Percentiles rank a stretch among this genome's conserved stretches.
phyloP scores from a whole-genome alignment of 2,888 invertebrate genomes.

The Perizoma flavofasciatum region DNA sequence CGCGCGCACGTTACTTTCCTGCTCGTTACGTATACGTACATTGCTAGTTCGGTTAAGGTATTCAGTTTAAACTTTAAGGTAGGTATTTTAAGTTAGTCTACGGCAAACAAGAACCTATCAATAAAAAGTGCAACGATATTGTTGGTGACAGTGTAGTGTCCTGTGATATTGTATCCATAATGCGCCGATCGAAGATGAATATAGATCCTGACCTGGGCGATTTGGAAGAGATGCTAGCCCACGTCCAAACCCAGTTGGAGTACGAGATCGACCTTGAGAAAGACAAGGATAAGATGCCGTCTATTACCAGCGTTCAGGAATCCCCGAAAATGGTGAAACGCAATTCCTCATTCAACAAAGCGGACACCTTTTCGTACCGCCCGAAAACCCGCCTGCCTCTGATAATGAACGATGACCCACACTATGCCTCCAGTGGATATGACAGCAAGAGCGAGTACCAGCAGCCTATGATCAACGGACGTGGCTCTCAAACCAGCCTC shows the following conservation, averaged over 20 bases:
- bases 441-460: conserved; percentile 54
- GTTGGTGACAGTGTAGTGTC: conserved; percentile 7
- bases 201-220: conserved; percentile 76
- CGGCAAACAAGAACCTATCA: conserved; percentile 23
- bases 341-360: conserved; percentile 57
- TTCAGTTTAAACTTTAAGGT: too few species aligned
- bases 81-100: not conserved
- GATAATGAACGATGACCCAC: conserved; percentile 43
- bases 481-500: conserved; percentile 64
- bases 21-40: not conserved
- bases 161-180: conserved; percentile 36
- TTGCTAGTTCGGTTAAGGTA: too few species aligned
- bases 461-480: conserved; percentile 54
- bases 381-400: conserved; percentile 57
- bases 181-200: conserved; percentile 70
- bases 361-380: conserved; percentile 59
- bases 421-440: conserved; percentile 49
- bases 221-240: conserved; percentile 77
- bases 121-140: conserved; percentile 14
- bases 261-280: conserved; percentile 74
- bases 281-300: conserved; percentile 65
- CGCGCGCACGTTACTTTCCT: conserved; percentile 42
- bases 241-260: conserved; percentile 76
- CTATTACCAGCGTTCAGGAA: conserved; percentile 65
- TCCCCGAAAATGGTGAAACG: conserved; percentile 68